These are phyloP conservation scores for Hetaerina americana DNA, from an alignment of 1,140 invertebrate genomes.

Conservation along the genomic window DNA sequence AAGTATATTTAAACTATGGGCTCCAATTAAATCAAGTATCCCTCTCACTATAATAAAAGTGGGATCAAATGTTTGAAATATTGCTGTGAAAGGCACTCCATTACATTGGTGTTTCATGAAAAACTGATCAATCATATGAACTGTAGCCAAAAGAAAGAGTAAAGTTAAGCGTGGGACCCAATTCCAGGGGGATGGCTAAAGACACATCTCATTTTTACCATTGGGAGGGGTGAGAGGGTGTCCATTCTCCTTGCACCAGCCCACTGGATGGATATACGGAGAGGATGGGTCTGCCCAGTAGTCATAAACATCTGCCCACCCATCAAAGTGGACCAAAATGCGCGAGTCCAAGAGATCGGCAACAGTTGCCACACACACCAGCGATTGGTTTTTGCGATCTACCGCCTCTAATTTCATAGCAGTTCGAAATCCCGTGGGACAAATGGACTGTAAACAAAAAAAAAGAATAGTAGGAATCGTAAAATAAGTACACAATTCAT, in stretches of 20 bases:
- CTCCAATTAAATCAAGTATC: too few species aligned
- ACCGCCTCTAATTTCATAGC: constrained; percentile 94
- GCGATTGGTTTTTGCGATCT: constrained; percentile 72
- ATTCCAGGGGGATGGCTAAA: too few species aligned
- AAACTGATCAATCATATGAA: too few species aligned
- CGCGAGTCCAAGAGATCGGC: constrained; percentile 70
- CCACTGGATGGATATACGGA: constrained; percentile 85
- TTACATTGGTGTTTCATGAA: too few species aligned
- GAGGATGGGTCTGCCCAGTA: constrained; percentile 84
- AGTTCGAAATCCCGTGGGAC: constrained; percentile 61
- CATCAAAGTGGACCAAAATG: constrained; percentile 87
- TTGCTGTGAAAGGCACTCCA: too few species aligned
- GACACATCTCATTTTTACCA: too few species aligned
- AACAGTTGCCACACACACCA: constrained; percentile 81
- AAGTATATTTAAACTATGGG: too few species aligned
- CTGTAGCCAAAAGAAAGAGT: too few species aligned
- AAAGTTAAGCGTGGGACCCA: too few species aligned
- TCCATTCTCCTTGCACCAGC: constrained; percentile 78
- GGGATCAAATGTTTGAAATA: too few species aligned
- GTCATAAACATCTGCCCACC: constrained; percentile 88
- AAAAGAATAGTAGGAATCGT: constrained; percentile 2
- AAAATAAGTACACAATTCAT: constrained; percentile 7
- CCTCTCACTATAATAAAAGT: too few species aligned
- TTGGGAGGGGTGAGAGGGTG: constrained; percentile 73
- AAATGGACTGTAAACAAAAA: constrained; percentile 40